Percentiles rank a stretch among this genome's conserved stretches.
Evolutionary conservation across 2,113 vertebrate genomes (phyloP).

Genomic region (Gymnobelideus leadbeateri): DNA sequence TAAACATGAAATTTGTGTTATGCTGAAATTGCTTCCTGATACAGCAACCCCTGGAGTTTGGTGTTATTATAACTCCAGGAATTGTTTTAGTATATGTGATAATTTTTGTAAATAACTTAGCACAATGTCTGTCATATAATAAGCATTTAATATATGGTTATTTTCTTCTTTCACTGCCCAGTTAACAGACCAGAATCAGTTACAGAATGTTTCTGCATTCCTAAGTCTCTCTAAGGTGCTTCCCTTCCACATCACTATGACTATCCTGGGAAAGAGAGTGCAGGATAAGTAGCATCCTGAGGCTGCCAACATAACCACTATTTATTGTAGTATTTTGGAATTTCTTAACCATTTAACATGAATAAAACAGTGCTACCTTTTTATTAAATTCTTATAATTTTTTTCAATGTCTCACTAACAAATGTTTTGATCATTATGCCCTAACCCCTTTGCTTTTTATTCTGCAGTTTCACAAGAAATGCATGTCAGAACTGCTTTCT

Average conservation of each 20-base stretch:
- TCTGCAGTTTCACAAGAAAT: background rate
- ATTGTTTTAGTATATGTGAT: background rate
- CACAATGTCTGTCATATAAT: background rate
- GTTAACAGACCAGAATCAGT: background rate
- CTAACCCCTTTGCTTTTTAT: background rate
- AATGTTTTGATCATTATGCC: background rate
- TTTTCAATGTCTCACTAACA: background rate
- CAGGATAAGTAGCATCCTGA: too few species aligned
- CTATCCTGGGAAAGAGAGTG: too few species aligned
- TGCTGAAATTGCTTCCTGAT: too few species aligned
- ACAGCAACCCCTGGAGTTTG: too few species aligned
- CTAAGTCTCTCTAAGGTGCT: background rate
- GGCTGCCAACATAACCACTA: too few species aligned
- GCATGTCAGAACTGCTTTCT: background rate
- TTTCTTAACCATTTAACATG: too few species aligned
- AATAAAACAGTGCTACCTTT: background rate
- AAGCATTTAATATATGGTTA: background rate
- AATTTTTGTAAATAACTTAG: background rate
- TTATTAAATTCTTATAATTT: background rate
- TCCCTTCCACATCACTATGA: background rate
- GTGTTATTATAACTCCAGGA: too few species aligned
- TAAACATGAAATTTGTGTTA: too few species aligned
- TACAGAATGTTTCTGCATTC: background rate
- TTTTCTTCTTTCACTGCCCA: background rate
- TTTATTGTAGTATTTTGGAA: too few species aligned